A percentile compares a stretch with the other conserved stretches of the same genome.
Conservation (phyloP, 37 sponge, comb jelly and placozoan genomes). For the Amphimedon queenslandica region DNA sequence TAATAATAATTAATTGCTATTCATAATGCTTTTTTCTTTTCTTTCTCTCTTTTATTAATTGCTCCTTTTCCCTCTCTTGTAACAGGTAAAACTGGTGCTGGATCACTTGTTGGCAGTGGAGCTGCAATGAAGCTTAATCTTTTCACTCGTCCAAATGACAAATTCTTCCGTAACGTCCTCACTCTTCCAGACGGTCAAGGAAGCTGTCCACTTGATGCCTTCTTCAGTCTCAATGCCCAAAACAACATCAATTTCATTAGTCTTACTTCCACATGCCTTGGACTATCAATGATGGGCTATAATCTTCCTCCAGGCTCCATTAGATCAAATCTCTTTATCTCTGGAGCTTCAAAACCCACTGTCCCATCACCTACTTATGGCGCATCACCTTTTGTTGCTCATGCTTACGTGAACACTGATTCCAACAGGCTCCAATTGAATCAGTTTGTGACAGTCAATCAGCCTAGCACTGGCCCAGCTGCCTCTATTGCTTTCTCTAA, state of each 20-base stretch:
- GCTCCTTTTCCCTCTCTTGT: neutral
- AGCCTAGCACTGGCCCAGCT: slow-evolving; percentile 7
- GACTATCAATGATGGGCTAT: neutral
- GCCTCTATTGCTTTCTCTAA: neutral
- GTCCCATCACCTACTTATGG: too few species aligned
- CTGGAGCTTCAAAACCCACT: neutral
- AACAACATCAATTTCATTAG: neutral
- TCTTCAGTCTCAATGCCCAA: slow-evolving; percentile 5
- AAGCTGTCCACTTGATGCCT: slow-evolving; percentile 13
- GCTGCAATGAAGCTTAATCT: neutral
- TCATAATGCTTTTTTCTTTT: neutral
- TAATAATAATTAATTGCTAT: neutral
- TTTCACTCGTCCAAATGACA: neutral
- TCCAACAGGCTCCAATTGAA: neutral
- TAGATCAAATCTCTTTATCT: neutral
- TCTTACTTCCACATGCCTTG: neutral
- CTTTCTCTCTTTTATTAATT: neutral
- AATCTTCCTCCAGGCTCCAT: neutral
- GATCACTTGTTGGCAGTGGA: neutral
- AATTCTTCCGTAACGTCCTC: slow-evolving; percentile 13
- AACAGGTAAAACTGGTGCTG: neutral
- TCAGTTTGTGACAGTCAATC: neutral
- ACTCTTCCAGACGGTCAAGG: slow-evolving; percentile 10
- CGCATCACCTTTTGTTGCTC: too few species aligned
- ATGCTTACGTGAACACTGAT: too few species aligned